Base-by-base conservation (phyloP, 1,140 invertebrate species). In the Ruditapes philippinarum region DNA sequence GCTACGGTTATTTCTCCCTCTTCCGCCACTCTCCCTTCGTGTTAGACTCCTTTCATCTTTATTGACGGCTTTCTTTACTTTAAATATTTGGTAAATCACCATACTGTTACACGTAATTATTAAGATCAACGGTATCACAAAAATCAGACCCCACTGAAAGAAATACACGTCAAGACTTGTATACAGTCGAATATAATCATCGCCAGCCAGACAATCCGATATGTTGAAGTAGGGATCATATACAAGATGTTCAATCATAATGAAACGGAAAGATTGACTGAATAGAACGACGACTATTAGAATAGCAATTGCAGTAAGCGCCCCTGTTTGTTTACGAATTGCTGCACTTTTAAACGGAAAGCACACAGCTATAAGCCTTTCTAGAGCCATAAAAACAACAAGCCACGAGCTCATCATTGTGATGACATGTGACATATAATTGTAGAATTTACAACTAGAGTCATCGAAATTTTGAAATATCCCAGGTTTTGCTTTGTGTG, bases 331-430 rank as follows among this genome's bases (percentile, higher is more conserved):
- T 11, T 87, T 90, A 79, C 91, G 92, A 81, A 93, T 84, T 22
- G 80, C 70, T 78, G 89, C 74, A 57, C 90, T 91, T 80, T 91
- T 89, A 79, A 95, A 93, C 17, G 94, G 94, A 57, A 93, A 91
- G 84, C 84, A 91, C 2, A 95, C 92, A 12, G 93, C 94, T 31
- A 94, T 87, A 19, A 94, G 51, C 45, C 94, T 89, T 70, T 95
- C 94, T 14, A 93, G 22, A 1, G 94, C 92, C 92, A 95, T 93
- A 45, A 84, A 89, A 14, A 94, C 93, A 19, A 95, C 92, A 2
- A 94, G 86, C 94, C 94, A 95, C 14, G 93, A 92, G 3, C 92
- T 92, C 92, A 95, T 94, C 28, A 95, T 80, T 73, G 92, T 92
- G 38, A 89, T 88, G n/a, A 94, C 88, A 60, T 90, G 82, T 65